These are phyloP conservation scores for Psammodynastes pulverulentus DNA, from an alignment of 2,113 vertebrate species.

Conservation along the genomic window DNA sequence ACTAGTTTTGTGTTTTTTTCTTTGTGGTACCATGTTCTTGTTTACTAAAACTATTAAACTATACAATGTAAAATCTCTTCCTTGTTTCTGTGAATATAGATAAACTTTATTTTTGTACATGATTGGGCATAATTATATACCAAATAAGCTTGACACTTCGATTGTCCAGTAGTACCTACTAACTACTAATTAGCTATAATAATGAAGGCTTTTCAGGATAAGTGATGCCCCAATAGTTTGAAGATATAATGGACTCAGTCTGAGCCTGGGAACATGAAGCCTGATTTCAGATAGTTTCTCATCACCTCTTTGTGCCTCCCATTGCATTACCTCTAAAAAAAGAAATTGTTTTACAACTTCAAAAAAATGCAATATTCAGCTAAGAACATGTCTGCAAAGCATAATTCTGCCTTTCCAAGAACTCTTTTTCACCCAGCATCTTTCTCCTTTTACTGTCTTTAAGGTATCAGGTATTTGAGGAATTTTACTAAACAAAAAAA, in stretches of 20 bases:
- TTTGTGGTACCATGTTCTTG: constrained; percentile 15
- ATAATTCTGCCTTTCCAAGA: neutral
- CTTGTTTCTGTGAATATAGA: constrained; percentile 13
- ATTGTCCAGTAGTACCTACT: constrained; percentile 22
- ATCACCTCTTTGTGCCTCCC: neutral
- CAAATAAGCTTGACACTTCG: constrained; percentile 45
- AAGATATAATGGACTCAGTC: neutral
- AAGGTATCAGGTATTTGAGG: neutral
- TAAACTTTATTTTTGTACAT: constrained; percentile 64
- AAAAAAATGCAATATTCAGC: constrained; percentile 10
- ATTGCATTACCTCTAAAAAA: neutral
- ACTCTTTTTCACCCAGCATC: neutral
- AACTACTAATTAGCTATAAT: neutral
- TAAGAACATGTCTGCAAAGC: neutral
- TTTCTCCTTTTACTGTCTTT: neutral
- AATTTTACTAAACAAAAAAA: neutral
- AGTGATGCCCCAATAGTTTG: constrained; percentile 14
- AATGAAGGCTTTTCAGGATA: neutral
- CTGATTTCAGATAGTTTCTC: neutral
- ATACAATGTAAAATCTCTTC: constrained; percentile 5
- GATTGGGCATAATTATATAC: constrained; percentile 47
- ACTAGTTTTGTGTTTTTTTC: constrained; percentile 19
- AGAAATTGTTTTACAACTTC: constrained; percentile 6
- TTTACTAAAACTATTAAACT: constrained; percentile 48
- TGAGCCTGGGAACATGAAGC: neutral